These are phyloP conservation scores for Rhimphoctona megacephalus DNA, from an alignment of 2,888 invertebrate species.

Conservation along the genomic window DNA sequence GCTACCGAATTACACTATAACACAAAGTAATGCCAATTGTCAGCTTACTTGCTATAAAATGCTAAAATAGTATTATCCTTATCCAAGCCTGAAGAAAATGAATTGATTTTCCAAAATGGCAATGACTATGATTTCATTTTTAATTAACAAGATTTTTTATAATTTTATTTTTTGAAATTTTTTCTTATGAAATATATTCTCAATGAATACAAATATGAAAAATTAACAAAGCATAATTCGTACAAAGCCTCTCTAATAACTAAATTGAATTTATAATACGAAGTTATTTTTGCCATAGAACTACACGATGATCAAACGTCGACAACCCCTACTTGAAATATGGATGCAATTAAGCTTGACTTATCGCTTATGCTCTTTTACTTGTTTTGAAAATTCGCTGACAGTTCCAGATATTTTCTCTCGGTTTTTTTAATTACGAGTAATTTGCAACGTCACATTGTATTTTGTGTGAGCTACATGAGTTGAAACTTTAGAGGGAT, in stretches of 20 bases:
- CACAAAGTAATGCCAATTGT: neutral
- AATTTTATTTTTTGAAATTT: neutral
- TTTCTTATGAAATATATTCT: neutral
- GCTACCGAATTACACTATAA: too few species aligned
- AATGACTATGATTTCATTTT: too few species aligned
- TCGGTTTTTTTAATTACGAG: neutral
- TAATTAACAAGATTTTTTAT: too few species aligned
- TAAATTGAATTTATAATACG: neutral
- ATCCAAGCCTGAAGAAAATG: too few species aligned
- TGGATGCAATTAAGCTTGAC: neutral
- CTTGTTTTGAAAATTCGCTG: neutral
- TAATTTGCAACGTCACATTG: conserved; percentile 25
- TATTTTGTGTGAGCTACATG: neutral
- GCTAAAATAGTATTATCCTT: neutral
- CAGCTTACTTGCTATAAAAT: neutral
- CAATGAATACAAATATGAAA: neutral
- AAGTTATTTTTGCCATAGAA: neutral
- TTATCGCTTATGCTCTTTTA: neutral
- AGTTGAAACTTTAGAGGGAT: neutral
- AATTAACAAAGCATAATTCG: neutral
- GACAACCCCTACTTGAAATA: neutral
- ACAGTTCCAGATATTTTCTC: neutral
- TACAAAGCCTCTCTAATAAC: neutral
- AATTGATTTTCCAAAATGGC: too few species aligned
- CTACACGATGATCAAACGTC: neutral